Percentiles rank a stretch among this genome's conserved stretches.
These are phyloP conservation scores for Kradibia gibbosae DNA, from an alignment of 1,140 invertebrate genomes.

Conservation along the genomic window DNA sequence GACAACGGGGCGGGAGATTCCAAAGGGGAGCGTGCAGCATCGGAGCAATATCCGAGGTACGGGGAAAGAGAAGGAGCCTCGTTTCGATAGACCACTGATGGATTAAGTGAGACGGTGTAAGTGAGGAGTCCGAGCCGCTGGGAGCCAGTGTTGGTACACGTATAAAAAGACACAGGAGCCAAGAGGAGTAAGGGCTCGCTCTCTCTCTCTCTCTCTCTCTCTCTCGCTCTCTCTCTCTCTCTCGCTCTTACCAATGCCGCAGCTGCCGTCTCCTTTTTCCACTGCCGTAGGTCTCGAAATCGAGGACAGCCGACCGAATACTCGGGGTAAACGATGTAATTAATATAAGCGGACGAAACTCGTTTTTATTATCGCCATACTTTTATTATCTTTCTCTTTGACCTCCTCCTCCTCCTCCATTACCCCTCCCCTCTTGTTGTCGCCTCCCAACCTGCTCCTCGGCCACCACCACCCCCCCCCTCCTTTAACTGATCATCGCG, in stretches of 20 bases:
- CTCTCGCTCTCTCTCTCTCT: not conserved
- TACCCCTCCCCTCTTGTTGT: not conserved
- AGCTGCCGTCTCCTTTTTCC: not conserved
- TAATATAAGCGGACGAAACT: not conserved
- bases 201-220: too few species aligned
- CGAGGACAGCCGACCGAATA: not conserved
- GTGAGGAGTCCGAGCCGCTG: not conserved
- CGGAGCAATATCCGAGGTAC: not conserved
- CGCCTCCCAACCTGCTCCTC: not conserved
- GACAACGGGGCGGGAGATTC: not conserved
- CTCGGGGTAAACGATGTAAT: conserved; percentile 17
- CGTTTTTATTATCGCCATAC: not conserved
- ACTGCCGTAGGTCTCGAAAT: not conserved
- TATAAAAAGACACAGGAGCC: not conserved
- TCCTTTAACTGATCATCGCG: not conserved
- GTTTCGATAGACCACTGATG: not conserved
- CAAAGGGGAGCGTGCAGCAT: not conserved
- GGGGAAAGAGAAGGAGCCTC: too few species aligned
- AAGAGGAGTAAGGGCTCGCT: too few species aligned
- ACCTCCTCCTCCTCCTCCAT: not conserved
- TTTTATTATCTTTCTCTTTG: not conserved
- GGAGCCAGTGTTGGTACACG: not conserved
- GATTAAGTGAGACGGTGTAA: not conserved
- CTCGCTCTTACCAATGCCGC: not conserved
- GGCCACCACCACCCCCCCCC: not conserved